Conservation (phyloP, 2,113 vertebrate species). For the Muntiacus muntjak region DNA sequence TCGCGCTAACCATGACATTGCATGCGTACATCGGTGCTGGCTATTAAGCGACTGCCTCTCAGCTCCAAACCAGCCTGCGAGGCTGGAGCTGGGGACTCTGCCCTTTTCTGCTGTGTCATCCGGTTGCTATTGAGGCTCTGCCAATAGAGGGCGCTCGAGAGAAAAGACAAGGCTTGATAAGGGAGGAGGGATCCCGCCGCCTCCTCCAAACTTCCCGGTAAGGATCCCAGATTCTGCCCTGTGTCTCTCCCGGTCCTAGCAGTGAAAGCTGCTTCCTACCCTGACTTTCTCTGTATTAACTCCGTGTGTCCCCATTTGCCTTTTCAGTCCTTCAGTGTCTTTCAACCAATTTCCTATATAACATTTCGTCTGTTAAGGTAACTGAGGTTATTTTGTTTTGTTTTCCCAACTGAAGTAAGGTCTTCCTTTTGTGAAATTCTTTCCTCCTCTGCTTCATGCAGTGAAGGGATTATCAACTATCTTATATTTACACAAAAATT, state of each 20-base stretch:
- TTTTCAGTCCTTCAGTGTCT: background rate
- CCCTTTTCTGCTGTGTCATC: background rate
- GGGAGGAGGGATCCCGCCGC: rapidly evolving
- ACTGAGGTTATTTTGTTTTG: background rate
- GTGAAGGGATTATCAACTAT: background rate
- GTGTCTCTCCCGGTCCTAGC: background rate
- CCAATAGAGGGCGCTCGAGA: background rate
- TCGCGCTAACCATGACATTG: background rate
- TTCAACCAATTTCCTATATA: background rate
- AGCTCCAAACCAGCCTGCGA: background rate
- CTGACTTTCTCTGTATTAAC: background rate
- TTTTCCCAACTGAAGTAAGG: background rate
- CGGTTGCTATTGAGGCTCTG: background rate
- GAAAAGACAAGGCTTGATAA: background rate
- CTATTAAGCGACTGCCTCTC: background rate
- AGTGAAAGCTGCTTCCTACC: background rate
- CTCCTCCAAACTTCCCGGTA: background rate
- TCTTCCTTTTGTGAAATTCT: background rate
- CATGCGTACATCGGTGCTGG: background rate
- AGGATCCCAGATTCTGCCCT: background rate
- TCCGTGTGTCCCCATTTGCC: rapidly evolving
- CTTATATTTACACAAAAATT: background rate
- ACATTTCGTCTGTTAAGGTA: background rate
- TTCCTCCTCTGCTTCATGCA: background rate
- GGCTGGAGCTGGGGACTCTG: background rate